Percentiles rank a stretch among this genome's conserved stretches.
phyloP scores from a whole-genome alignment of 2,888 invertebrate species.

The Xestia xanthographa region DNA sequence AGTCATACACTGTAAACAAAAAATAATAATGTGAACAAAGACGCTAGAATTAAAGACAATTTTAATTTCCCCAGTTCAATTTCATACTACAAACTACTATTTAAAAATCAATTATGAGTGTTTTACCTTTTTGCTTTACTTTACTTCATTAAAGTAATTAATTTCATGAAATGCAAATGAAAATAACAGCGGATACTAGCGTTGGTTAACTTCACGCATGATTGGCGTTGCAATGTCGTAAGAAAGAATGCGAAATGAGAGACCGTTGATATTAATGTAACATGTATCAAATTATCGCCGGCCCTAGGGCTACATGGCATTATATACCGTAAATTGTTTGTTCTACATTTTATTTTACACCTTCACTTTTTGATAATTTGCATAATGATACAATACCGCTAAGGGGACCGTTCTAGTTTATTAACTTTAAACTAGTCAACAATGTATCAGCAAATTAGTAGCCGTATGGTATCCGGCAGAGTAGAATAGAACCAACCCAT shows the following conservation, averaged over 20 bases:
- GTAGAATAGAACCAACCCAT: no score
- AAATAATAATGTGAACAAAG: background rate
- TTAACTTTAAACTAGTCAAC: background rate
- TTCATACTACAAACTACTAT: slow-evolving; percentile 42
- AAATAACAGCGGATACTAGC: slow-evolving; percentile 61
- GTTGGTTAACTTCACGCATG: slow-evolving; percentile 62
- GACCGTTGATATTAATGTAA: slow-evolving; percentile 54
- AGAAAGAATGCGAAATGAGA: slow-evolving; percentile 65
- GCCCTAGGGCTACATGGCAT: slow-evolving; percentile 34
- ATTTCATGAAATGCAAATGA: slow-evolving; percentile 66
- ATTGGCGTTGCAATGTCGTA: slow-evolving; percentile 59
- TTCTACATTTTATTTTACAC: slow-evolving; percentile 22
- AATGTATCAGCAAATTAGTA: no score
- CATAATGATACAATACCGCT: background rate
- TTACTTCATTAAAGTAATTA: slow-evolving; percentile 49
- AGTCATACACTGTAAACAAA: background rate
- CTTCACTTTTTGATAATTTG: slow-evolving; percentile 7
- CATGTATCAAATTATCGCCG: slow-evolving; percentile 46
- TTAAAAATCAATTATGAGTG: slow-evolving; percentile 60
- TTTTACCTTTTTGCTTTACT: slow-evolving; percentile 53
- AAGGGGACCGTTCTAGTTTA: background rate
- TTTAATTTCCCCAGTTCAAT: slow-evolving; percentile 34
- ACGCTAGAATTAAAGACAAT: slow-evolving; percentile 16
- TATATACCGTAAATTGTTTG: slow-evolving; percentile 3
- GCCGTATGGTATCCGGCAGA: no score